phyloP scores from a whole-genome alignment of 2,888 invertebrate species.

The Phalera bucephala region DNA sequence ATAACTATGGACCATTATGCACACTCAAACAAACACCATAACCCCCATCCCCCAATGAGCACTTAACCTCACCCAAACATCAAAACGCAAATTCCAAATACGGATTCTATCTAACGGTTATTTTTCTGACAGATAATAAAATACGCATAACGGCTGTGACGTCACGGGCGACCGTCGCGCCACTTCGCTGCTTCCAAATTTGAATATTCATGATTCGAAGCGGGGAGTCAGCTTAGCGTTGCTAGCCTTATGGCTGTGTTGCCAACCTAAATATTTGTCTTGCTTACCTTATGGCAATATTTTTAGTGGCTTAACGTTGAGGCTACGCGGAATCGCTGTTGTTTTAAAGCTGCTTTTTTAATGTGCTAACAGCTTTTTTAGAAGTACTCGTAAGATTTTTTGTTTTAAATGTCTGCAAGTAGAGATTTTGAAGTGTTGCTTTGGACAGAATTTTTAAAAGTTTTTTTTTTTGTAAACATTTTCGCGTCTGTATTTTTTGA shows the following conservation, averaged over 20 bases:
- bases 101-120: constrained; percentile 8
- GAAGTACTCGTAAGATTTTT: too few relatives aligned
- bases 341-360: constrained; percentile 15
- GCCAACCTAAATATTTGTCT: constrained; percentile 28
- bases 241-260: constrained; percentile 11
- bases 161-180: constrained; percentile 6
- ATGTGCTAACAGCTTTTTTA: neutral
- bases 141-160: constrained; percentile 14
- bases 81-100: constrained; percentile 4
- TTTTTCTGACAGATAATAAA: constrained; percentile 24
- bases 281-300: constrained; percentile 33
- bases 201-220: constrained; percentile 33
- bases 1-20: too few relatives aligned
- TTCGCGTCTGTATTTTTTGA: too few relatives aligned
- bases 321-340: constrained; percentile 5
- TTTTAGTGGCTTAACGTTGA: constrained; percentile 21
- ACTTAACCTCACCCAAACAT: too few relatives aligned
- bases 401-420: too few relatives aligned
- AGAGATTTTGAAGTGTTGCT: too few relatives aligned
- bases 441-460: too few relatives aligned
- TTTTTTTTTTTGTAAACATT: too few relatives aligned
- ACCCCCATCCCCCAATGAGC: too few relatives aligned
- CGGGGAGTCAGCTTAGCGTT: constrained; percentile 18
- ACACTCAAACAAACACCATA: too few relatives aligned
- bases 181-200: constrained; percentile 9